phyloP scores from a whole-genome alignment of 2,113 vertebrate species.

The Plecotus auritus region DNA sequence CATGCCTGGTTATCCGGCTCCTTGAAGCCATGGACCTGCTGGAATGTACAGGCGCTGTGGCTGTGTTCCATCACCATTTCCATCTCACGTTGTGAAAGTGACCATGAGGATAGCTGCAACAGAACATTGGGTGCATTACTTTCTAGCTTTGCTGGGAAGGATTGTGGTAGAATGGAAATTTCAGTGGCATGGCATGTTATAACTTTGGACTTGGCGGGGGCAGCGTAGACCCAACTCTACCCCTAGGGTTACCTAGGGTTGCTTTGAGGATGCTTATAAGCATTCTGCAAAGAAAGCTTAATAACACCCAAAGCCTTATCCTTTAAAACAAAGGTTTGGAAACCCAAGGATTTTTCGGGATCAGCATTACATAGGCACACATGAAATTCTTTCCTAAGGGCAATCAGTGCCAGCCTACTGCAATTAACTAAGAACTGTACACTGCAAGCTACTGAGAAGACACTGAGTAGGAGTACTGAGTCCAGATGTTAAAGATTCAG shows the following conservation, averaged over 20 bases:
- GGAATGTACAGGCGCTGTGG: not conserved
- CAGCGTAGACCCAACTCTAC: not conserved
- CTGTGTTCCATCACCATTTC: not conserved
- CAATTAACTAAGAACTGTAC: slow-evolving; percentile 17
- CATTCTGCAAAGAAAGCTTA: not conserved
- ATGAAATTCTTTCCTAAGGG: slow-evolving; percentile 36
- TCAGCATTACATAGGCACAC: not conserved
- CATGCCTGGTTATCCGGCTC: not conserved
- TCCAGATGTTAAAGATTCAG: not conserved
- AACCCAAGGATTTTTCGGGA: slow-evolving; percentile 10
- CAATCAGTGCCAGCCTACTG: not conserved
- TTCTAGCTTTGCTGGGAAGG: not conserved
- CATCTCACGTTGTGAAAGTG: not conserved
- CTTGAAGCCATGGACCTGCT: not conserved
- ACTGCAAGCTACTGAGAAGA: not conserved
- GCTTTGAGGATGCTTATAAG: not conserved
- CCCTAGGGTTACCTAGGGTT: not conserved
- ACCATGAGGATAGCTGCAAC: not conserved
- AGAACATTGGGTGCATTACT: not conserved
- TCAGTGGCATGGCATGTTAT: not conserved
- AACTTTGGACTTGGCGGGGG: not conserved
- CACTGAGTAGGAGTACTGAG: not conserved
- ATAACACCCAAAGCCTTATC: not conserved
- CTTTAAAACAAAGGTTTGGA: slow-evolving; percentile 9
- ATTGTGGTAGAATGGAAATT: not conserved